Evolutionary conservation across 2,888 invertebrate genomes (phyloP).

Genomic region (Chaetogeoica ovagalla): DNA sequence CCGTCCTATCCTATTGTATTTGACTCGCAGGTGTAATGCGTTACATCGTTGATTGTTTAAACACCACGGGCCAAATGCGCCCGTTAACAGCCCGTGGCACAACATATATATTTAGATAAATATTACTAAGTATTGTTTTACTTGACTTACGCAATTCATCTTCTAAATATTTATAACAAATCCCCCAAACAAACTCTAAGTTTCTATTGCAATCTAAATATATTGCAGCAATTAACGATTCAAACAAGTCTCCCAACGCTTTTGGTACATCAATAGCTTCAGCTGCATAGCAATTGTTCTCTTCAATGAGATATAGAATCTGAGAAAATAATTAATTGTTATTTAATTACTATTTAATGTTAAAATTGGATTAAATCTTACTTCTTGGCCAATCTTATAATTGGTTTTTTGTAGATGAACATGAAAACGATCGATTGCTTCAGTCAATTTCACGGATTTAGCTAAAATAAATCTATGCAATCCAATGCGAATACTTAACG

Average conservation of each 20-base stretch:
- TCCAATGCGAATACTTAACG: constrained; percentile 80
- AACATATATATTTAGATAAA: neutral
- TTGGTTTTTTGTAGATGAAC: constrained; percentile 67
- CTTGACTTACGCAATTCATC: constrained; percentile 72
- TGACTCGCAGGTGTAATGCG: no score
- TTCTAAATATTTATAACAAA: constrained; percentile 79
- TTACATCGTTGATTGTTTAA: no score
- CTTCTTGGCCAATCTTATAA: constrained; percentile 70
- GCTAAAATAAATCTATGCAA: constrained; percentile 75
- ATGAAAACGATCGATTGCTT: constrained; percentile 68
- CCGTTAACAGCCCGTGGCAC: no score
- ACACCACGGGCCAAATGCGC: no score
- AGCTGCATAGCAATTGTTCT: constrained; percentile 67
- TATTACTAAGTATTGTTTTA: neutral
- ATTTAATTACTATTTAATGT: neutral
- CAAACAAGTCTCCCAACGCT: constrained; percentile 90
- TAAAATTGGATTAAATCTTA: constrained; percentile 57
- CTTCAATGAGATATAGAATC: constrained; percentile 67
- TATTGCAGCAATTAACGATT: constrained; percentile 89
- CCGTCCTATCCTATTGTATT: no score
- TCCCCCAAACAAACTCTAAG: constrained; percentile 75
- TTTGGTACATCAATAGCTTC: constrained; percentile 89
- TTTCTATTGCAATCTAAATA: constrained; percentile 80
- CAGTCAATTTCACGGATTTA: constrained; percentile 63
- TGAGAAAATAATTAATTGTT: constrained; percentile 55